These are phyloP conservation scores for Amazona guildingii DNA, from an alignment of 2,113 vertebrate genomes.

Conservation along the genomic window DNA sequence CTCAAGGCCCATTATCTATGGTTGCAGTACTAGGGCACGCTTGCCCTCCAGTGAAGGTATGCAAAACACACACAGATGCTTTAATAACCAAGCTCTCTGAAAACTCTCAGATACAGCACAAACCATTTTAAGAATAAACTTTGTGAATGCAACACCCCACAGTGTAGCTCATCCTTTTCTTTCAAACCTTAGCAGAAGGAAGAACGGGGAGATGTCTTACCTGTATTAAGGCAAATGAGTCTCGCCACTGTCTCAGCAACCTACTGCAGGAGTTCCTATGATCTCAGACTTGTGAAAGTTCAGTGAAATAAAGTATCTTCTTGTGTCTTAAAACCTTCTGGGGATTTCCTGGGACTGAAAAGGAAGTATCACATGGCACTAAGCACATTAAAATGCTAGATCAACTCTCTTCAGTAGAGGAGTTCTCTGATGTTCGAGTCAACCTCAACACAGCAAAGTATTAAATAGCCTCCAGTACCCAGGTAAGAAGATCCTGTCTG, in stretches of 20 bases:
- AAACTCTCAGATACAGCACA: not conserved
- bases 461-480: not conserved
- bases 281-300: not conserved
- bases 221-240: not conserved
- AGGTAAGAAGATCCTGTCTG: not conserved
- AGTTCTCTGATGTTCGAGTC: not conserved
- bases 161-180: not conserved
- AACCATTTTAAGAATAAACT: not conserved
- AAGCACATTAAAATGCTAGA: not conserved
- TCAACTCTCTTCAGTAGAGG: not conserved
- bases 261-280: not conserved
- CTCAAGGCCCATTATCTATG: rapidly evolving
- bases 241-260: not conserved
- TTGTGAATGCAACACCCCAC: not conserved
- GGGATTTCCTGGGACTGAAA: not conserved
- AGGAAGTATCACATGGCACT: not conserved
- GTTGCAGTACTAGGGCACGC: not conserved
- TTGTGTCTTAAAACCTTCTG: not conserved
- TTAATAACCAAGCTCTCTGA: not conserved
- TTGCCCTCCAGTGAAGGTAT: not conserved
- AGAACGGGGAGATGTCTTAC: not conserved
- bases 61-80: not conserved
- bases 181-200: not conserved
- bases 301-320: not conserved
- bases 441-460: not conserved